Conservation (phyloP, 1,140 invertebrate species). For the Dendroctonus valens region DNA sequence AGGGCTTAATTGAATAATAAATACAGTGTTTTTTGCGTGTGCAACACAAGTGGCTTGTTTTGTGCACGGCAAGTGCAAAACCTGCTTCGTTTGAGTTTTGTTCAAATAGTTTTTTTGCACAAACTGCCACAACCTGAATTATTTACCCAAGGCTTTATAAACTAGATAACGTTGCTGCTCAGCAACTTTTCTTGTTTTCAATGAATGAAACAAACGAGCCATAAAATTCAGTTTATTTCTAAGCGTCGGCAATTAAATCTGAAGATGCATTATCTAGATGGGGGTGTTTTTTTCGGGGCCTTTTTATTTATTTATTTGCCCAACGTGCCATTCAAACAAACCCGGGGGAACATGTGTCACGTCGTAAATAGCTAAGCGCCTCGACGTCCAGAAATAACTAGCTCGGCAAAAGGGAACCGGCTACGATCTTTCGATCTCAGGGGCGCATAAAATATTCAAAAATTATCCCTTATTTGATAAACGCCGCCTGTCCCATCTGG, state of each 20-base stretch:
- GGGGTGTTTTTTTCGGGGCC: not conserved
- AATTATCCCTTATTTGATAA: constrained; percentile 22
- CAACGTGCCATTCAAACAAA: constrained; percentile 24
- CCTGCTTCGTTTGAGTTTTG: too few species aligned
- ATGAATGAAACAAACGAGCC: too few species aligned
- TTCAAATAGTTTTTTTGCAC: too few species aligned
- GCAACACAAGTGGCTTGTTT: too few species aligned
- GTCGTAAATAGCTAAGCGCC: constrained; percentile 27
- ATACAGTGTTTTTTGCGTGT: too few species aligned
- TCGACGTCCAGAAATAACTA: constrained; percentile 18
- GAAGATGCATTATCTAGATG: constrained; percentile 1
- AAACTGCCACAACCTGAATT: too few species aligned
- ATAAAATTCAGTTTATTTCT: constrained; percentile 2
- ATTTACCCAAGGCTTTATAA: too few species aligned
- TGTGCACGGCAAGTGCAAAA: too few species aligned
- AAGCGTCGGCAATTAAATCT: constrained; percentile 1
- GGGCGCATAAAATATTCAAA: constrained; percentile 18
- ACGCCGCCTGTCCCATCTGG: not conserved
- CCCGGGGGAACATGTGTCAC: constrained; percentile 24
- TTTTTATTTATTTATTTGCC: constrained; percentile 22
- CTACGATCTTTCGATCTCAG: constrained; percentile 13
- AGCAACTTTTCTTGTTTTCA: too few species aligned
- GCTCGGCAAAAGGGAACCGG: not conserved
- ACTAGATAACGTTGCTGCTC: too few species aligned
- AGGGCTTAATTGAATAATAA: too few species aligned